Percentiles rank a stretch among this genome's conserved stretches.
These are phyloP conservation scores for Oithona nana DNA, from an alignment of 2,888 invertebrate genomes.

Conservation along the genomic window DNA sequence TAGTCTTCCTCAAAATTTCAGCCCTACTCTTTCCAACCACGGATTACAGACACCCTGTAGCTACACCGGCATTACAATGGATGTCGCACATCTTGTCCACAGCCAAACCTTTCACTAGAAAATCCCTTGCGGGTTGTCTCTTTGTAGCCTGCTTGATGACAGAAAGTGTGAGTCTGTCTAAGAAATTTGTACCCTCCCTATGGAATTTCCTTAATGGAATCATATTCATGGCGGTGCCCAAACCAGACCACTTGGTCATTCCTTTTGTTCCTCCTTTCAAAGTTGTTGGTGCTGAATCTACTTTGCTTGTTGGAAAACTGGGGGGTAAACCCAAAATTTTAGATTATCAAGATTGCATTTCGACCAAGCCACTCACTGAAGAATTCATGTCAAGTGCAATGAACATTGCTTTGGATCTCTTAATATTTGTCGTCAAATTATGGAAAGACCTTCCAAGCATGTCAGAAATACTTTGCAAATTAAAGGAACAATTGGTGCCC, in stretches of 20 bases:
- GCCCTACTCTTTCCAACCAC: slow-evolving; percentile 68
- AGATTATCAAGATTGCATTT: neutral
- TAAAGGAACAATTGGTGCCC: slow-evolving; percentile 35
- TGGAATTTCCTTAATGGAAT: slow-evolving; percentile 59
- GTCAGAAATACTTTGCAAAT: slow-evolving; percentile 34
- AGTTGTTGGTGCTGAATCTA: slow-evolving; percentile 30
- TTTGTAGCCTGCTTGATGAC: slow-evolving; percentile 50
- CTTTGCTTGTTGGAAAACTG: slow-evolving; percentile 16
- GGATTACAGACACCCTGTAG: slow-evolving; percentile 69
- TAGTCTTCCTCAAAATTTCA: slow-evolving; percentile 62
- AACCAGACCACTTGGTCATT: slow-evolving; percentile 37
- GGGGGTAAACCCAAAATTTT: neutral
- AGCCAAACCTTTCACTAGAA: slow-evolving; percentile 40
- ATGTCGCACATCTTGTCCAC: slow-evolving; percentile 53
- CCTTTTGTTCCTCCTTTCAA: slow-evolving; percentile 50
- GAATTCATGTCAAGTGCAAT: slow-evolving; percentile 4
- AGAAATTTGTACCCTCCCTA: slow-evolving; percentile 57
- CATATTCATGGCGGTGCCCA: slow-evolving; percentile 45
- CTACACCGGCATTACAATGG: slow-evolving; percentile 62
- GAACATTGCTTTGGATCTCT: neutral
- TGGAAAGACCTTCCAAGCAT: slow-evolving; percentile 28
- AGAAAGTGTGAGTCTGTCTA: slow-evolving; percentile 62
- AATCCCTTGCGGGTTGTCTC: slow-evolving; percentile 54
- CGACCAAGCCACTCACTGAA: neutral
- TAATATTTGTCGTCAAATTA: slow-evolving; percentile 23